Evolutionary conservation across 2,888 invertebrate species (phyloP), one percentile per base, ranked within the genome.

Genomic region (Drosophila formosana): DNA sequence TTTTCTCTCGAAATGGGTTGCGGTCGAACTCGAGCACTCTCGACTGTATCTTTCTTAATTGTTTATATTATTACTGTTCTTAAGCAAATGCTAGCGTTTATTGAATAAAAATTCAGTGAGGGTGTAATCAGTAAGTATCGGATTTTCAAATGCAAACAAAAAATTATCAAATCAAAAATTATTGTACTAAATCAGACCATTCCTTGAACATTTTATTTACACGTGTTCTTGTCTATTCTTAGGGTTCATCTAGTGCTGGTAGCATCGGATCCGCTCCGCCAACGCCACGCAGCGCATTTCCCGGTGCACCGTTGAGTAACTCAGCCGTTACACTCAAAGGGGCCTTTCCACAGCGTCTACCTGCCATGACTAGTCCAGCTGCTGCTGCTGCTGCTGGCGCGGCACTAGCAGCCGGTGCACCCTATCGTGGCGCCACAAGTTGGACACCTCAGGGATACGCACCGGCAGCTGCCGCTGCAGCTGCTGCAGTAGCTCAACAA

Each of bases 331-430:
- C 92, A 82, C 88, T 92, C 66, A 92, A 92, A 90, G 92, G 92
- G 89, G 90, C 89, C 83, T 67, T 86, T 30, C 78, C 83, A 66
- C 92, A 91, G 80, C 90, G 92, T 86, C 92, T 92, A 86, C 91
- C 92, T 89, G 91, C 92, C 84, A 93, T 93, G 92, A 92, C 91
- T 83, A 93, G 92, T 89, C 92, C 92, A 88, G 92, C 92, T 83
- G 92, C 92, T 87, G 92, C 91, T 78, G 91, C 92, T 84, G 90
- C 92, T 84, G 92, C 92, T 72, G 90, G 92, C 87, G 90, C 92
- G 82, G 91, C 92, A 74, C 90, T 92, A 75, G 91, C 92, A 86
- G 90, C 92, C 77, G 92, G 92, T 78, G 91, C 92, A 73, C 91
- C 90, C 56, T 93, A 92, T 80, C 91, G 93, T 80, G 92, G 92